These are phyloP conservation scores for Paguma larvata DNA, from an alignment of 2,797 vertebrate genomes.

Conservation along the genomic window DNA sequence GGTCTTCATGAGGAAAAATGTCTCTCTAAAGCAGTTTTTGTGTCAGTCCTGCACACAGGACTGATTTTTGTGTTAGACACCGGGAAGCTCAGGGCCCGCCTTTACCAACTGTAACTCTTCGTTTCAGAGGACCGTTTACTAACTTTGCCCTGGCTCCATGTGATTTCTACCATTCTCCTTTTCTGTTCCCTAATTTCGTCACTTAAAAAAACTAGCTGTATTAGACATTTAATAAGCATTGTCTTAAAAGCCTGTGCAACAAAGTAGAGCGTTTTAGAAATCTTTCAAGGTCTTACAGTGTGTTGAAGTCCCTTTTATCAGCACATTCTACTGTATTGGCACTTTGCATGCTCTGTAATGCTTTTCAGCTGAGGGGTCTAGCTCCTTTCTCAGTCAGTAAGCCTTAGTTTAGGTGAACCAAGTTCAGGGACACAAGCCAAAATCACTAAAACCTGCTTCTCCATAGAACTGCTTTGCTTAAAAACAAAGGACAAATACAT, in stretches of 20 bases:
- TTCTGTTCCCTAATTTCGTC: not conserved
- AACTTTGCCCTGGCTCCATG: not conserved
- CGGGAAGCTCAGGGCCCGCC: not conserved
- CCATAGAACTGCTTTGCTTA: not conserved
- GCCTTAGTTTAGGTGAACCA: not conserved
- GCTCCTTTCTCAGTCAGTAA: not conserved
- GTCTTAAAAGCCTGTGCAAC: not conserved
- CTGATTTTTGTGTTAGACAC: not conserved
- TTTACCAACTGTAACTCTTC: not conserved
- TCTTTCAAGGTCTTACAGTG: not conserved
- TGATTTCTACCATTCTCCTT: not conserved
- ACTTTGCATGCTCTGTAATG: not conserved
- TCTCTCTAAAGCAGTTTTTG: not conserved
- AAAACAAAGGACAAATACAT: not conserved
- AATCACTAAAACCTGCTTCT: constrained; percentile 26
- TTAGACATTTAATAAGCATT: not conserved
- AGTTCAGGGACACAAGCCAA: not conserved
- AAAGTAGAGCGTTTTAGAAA: not conserved
- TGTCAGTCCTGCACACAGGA: not conserved
- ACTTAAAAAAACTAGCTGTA: not conserved
- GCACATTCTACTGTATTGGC: not conserved
- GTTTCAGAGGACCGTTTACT: not conserved
- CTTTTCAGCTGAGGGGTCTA: not conserved
- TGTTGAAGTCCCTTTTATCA: not conserved
- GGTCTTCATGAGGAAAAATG: not conserved